Evolutionary conservation across 2,888 invertebrate species (phyloP).

Genomic region (Trileptium ribeirensis): DNA sequence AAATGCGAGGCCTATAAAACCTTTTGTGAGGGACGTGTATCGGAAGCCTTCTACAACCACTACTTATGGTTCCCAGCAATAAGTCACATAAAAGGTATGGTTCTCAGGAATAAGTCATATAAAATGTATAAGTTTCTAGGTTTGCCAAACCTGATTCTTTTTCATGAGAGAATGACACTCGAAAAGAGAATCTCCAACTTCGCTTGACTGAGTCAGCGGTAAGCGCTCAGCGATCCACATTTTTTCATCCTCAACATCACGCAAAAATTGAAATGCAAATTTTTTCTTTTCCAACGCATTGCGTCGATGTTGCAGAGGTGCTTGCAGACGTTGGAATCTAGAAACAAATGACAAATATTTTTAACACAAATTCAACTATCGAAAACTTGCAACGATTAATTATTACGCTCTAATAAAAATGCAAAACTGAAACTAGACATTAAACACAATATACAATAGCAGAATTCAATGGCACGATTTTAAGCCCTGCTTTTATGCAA

Average conservation of each 20-base stretch:
- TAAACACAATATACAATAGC: not conserved
- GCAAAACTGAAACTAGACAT: slow-evolving; percentile 11
- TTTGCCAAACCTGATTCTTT: slow-evolving; percentile 83
- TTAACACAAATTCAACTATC: too few species aligned
- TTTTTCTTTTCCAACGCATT: slow-evolving; percentile 90
- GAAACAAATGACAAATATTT: slow-evolving; percentile 19
- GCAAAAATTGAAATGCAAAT: slow-evolving; percentile 67
- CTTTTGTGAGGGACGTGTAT: too few species aligned
- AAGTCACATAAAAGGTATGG: too few species aligned
- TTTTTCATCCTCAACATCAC: slow-evolving; percentile 96
- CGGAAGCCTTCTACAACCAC: too few species aligned
- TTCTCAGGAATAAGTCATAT: too few species aligned
- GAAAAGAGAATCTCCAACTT: slow-evolving; percentile 92
- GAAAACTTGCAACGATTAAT: too few species aligned
- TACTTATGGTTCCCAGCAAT: too few species aligned
- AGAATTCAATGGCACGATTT: too few species aligned
- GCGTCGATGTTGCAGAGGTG: slow-evolving; percentile 80
- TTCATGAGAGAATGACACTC: slow-evolving; percentile 95
- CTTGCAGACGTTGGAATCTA: slow-evolving; percentile 81
- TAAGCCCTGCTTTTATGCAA: too few species aligned
- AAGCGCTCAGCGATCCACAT: slow-evolving; percentile 95
- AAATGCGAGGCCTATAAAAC: too few species aligned
- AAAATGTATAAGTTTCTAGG: too few species aligned
- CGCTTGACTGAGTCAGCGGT: slow-evolving; percentile 79
- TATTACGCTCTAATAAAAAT: slow-evolving; percentile 6